These are phyloP conservation scores for Achatina immaculata DNA, from an alignment of 1,140 invertebrate genomes.

Conservation along the genomic window DNA sequence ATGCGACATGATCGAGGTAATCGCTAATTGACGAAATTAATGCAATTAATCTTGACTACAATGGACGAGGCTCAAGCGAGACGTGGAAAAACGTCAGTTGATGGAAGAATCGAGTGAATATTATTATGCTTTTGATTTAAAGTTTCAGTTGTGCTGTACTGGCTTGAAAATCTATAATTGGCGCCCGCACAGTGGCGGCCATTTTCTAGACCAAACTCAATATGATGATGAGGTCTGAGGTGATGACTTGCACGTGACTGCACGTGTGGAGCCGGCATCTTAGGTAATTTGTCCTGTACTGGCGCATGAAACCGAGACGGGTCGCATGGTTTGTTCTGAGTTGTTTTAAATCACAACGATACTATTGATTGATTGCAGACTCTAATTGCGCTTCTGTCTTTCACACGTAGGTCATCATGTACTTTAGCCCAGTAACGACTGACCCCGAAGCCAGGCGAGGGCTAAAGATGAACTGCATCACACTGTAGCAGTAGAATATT, in stretches of 20 bases:
- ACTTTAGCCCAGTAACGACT: no score
- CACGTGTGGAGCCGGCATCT: not conserved
- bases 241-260: not conserved
- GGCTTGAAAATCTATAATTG: not conserved
- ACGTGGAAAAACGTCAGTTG: not conserved
- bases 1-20: not conserved
- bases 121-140: not conserved
- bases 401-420: not conserved
- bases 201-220: not conserved
- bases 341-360: not conserved
- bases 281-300: not conserved
- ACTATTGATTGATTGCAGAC: not conserved
- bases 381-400: not conserved
- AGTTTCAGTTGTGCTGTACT: not conserved
- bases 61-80: not conserved
- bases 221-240: not conserved
- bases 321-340: not conserved
- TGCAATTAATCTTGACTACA: slow-evolving; percentile 8
- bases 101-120: not conserved
- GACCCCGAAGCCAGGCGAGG: no score
- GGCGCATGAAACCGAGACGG: not conserved
- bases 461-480: no score
- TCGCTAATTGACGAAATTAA: slow-evolving; percentile 4
- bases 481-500: no score
- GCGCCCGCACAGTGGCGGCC: not conserved